These are phyloP conservation scores for Poecile atricapillus DNA, from an alignment of 2,113 vertebrate species.

Conservation along the genomic window DNA sequence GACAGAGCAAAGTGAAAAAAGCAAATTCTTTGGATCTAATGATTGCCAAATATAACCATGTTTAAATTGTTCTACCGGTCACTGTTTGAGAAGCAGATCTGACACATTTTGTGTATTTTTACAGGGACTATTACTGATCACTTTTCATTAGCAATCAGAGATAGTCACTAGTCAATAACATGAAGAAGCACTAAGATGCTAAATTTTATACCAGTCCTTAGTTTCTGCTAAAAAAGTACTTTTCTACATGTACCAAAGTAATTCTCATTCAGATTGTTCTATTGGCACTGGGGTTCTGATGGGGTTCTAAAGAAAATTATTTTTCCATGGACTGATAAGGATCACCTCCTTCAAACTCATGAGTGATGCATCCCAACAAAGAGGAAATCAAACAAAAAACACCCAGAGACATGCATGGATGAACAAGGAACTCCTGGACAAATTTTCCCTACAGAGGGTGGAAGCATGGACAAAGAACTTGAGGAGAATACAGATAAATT, in stretches of 20 bases:
- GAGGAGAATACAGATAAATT: not conserved
- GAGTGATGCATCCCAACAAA: not conserved
- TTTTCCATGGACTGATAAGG: not conserved
- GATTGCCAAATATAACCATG: not conserved
- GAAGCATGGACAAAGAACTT: not conserved
- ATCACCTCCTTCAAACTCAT: not conserved
- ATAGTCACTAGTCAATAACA: not conserved
- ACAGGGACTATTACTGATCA: not conserved
- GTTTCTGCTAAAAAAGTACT: not conserved
- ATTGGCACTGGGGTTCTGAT: not conserved
- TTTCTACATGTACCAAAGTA: not conserved
- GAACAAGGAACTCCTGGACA: not conserved
- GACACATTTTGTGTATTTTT: not conserved
- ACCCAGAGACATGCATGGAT: not conserved
- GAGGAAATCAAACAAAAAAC: not conserved
- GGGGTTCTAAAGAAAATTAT: not conserved
- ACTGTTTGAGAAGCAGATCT: not conserved
- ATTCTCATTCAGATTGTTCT: not conserved
- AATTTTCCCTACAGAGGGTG: rapidly evolving
- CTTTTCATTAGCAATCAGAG: not conserved
- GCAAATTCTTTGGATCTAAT: not conserved
- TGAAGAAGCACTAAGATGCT: not conserved
- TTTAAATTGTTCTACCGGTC: not conserved
- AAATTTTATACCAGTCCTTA: not conserved
- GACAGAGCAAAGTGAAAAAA: not conserved